phyloP scores from a whole-genome alignment of 2,113 vertebrate genomes.

The Quiscalus mexicanus region DNA sequence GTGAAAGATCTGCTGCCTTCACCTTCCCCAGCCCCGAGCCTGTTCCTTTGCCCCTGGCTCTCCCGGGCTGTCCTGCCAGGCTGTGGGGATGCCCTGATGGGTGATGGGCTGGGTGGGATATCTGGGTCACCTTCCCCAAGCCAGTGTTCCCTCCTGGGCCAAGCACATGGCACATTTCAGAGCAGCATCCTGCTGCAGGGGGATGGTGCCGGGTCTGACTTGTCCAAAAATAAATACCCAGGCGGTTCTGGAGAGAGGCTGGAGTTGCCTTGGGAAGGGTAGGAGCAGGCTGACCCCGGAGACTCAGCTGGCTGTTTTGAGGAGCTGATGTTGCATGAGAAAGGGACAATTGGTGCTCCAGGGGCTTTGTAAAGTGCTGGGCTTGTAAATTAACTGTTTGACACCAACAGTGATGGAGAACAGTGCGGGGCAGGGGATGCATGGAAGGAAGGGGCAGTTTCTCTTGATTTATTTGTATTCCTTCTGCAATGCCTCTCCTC shows the following conservation, averaged over 20 bases:
- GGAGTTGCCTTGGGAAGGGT: conserved; percentile 15
- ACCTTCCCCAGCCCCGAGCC: not conserved
- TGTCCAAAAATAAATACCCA: not conserved
- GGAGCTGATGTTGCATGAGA: conserved; percentile 35
- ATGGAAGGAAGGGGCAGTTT: conserved; percentile 17
- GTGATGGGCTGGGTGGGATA: not conserved
- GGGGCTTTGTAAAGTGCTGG: conserved; percentile 43
- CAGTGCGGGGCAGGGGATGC: conserved; percentile 7
- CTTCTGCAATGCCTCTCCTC: not conserved
- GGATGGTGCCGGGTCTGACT: not conserved
- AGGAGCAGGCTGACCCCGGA: not conserved
- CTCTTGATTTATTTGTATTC: conserved; percentile 53
- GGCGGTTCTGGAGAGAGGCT: not conserved
- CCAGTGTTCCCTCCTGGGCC: not conserved
- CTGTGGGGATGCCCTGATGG: rapidly evolving
- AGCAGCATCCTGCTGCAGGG: not conserved
- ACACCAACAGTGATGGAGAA: conserved; percentile 50
- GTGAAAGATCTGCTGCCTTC: not conserved
- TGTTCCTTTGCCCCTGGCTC: rapidly evolving
- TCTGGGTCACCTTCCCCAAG: not conserved
- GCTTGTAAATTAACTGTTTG: conserved; percentile 68
- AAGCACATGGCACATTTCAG: not conserved
- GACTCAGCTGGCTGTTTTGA: conserved; percentile 42
- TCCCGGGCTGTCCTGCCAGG: not conserved
- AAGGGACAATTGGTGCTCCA: conserved; percentile 52